Base-by-base conservation (phyloP, 2,888 invertebrate genomes). In the Podotricha telesiphe region DNA sequence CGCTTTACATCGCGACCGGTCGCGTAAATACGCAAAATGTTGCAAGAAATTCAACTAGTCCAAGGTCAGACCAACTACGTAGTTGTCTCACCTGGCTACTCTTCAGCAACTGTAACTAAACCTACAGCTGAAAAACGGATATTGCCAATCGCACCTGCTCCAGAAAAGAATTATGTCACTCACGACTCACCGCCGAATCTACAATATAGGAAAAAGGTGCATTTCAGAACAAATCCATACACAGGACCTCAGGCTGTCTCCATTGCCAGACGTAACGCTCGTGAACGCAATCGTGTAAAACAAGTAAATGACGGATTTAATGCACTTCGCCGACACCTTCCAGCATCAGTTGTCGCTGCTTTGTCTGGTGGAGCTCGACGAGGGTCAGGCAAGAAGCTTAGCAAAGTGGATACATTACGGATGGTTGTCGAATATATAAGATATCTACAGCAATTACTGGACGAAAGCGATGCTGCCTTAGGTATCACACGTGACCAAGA, bases 251-350 rank as follows among this genome's bases (percentile, higher is more conserved):
- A 96, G 81, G 95, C 96, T 72, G 97, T 96, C 7, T 97, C 98
- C 2, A 98, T 98, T 51, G 97, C 97, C 0, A 93, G 98, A 67
- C 94, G 99, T 77, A 99, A 99, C 89, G 99, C 98, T 20, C 94
- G 99, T 15, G 99, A 99, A 90, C 94, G 99, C 74, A 99, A 99
- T 86, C 95, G 99, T 75, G 98, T 98, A 71, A 98, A 98, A 87
- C 98, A 98, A 94, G 98, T 98, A 82, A 98, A 98, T 91, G 97
- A 97, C 85, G 98, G 98, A 73, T 98, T 98, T 85, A 96, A 97
- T 65, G 97, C 97, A 55, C 93, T 98, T 11, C 94, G 98, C 50
- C 96, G 97, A 79, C 98, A 98, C 88, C 95, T 98, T 79, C 98
- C 98, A 0, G 95, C 96, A 68, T 95, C 95, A 28, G 95, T 97